Evolutionary conservation across 2,797 vertebrate species (phyloP), one percentile per base, ranked within the genome.

Genomic region (Jordanella pulchra): DNA sequence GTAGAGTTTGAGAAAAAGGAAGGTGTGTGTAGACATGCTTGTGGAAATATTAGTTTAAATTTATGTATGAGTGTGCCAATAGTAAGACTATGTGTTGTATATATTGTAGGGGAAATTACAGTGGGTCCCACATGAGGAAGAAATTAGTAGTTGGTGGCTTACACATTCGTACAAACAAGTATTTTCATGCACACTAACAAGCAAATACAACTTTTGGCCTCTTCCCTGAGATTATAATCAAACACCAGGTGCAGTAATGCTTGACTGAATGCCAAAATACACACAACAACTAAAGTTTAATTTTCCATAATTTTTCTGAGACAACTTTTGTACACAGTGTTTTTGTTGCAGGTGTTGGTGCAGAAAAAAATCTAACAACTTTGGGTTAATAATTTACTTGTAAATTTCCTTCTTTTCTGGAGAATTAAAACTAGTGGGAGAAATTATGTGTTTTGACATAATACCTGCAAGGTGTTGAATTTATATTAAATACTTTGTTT

Each of bases 1-100:
- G 89, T 89, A 90, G 89, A 75, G 66, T 75, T 87, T 72, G 72
- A 83, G 77, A 78, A 82, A 86, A 88, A 82, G 79, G 80, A 77
- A 80, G 73, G 53, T 69, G 55, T 69, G 45, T 76, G 21, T 68
- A 3, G 72, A 47, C 63, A 35, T 74, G 32, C 67, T 42, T 67
- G 7, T 65, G 32, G 39, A 30, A 44, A 44, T 66, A 47, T 54
- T 27, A 50, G 47, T 48, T 44, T 61, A 45, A 65, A 44, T 68
- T 18, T 66, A 32, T 77, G 9, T 54, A 44, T 77, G 21, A 42
- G 5, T 72, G 54, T 66, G 60, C 71, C 18, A 27, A 11, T 21
- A 61, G 48, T 35, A 55, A 82, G 30, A 71, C 48, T 67, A 58
- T 69, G 23, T 58, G 50, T 58, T 78, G 60, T 47, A 72, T 65